Conservation (phyloP, 2,888 invertebrate species). For the Formica aserva region DNA sequence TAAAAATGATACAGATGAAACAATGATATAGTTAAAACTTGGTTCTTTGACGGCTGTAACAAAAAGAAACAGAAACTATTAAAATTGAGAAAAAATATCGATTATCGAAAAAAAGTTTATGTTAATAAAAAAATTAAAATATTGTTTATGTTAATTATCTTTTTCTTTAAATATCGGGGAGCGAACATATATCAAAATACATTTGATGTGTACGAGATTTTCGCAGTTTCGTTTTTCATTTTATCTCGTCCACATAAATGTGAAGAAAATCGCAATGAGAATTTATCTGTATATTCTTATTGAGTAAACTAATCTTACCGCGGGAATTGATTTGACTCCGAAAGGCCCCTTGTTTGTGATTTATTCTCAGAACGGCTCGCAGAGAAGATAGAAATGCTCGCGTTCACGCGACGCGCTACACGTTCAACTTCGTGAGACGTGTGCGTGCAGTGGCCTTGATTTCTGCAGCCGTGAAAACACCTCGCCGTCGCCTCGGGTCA, state of each 20-base stretch:
- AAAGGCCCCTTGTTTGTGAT: not conserved
- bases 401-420: slow-evolving; percentile 28
- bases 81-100: too few species aligned
- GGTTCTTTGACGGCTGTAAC: too few species aligned
- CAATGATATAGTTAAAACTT: too few species aligned
- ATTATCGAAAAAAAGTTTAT: not conserved
- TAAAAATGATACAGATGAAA: too few species aligned
- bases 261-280: not conserved
- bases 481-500: slow-evolving; percentile 73
- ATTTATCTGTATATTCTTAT: not conserved
- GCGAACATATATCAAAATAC: not conserved
- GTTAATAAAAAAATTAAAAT: too few species aligned
- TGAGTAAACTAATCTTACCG: not conserved
- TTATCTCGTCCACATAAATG: not conserved
- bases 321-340: not conserved
- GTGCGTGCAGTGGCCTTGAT: slow-evolving; percentile 76
- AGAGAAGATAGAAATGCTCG: slow-evolving; percentile 18
- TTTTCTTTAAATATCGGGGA: not conserved
- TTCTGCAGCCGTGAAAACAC: slow-evolving; percentile 75
- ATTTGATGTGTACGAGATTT: not conserved
- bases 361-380: not conserved
- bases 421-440: slow-evolving; percentile 41
- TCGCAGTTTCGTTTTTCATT: not conserved
- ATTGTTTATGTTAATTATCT: not conserved
- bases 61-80: too few species aligned